Evolutionary conservation across 1,140 invertebrate genomes (phyloP).

Genomic region (Ceratina japonica): DNA sequence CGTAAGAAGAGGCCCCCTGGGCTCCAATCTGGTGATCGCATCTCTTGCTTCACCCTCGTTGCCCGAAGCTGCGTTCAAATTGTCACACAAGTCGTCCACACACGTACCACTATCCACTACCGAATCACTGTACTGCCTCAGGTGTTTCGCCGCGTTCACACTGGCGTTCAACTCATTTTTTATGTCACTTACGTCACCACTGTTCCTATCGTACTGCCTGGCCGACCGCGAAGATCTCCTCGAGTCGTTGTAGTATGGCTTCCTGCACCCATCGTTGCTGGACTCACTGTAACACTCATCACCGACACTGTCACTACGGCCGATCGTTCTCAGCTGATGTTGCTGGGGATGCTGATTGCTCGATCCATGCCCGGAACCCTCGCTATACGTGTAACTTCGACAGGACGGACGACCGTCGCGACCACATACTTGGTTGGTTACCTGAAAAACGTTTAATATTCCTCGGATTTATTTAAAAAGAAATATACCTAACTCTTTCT

Average conservation of each 20-base stretch:
- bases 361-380: constrained; percentile 44
- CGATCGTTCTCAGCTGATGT: constrained; percentile 55
- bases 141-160: constrained; percentile 60
- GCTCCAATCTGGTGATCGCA: constrained; percentile 71
- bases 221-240: constrained; percentile 48
- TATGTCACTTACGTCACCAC: constrained; percentile 64
- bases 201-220: constrained; percentile 57
- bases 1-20: constrained; percentile 73
- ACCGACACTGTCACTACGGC: constrained; percentile 71
- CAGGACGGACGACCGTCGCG: constrained; percentile 59
- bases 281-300: constrained; percentile 67
- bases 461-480: too few species aligned
- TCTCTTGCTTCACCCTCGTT: constrained; percentile 70
- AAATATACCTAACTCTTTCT: too few species aligned
- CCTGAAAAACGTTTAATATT: constrained; percentile 12
- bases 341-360: constrained; percentile 45
- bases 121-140: constrained; percentile 74
- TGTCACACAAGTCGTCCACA: constrained; percentile 63
- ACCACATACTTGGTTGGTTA: constrained; percentile 49
- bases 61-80: constrained; percentile 64
- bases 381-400: constrained; percentile 70
- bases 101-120: constrained; percentile 69
- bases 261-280: constrained; percentile 48
- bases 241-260: constrained; percentile 45
- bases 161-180: constrained; percentile 51